Percentiles rank a stretch among this genome's conserved stretches.
These are phyloP conservation scores for Aspidapion aeneum DNA, from an alignment of 2,888 invertebrate genomes.

Conservation along the genomic window DNA sequence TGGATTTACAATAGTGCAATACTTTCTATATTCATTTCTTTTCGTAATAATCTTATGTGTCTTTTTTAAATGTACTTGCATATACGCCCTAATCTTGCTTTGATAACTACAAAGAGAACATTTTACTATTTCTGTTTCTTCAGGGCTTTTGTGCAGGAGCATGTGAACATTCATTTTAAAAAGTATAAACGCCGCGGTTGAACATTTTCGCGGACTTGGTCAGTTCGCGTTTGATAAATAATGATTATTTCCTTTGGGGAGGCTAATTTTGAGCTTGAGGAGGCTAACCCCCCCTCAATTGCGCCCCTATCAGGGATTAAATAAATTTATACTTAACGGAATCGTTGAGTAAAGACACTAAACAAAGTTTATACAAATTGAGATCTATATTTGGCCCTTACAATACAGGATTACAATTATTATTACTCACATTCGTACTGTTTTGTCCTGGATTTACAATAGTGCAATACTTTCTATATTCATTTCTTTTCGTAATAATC, in stretches of 20 bases:
- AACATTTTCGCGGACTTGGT: too few species aligned
- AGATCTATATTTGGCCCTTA: too few species aligned
- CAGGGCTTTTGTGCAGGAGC: background rate
- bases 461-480: background rate
- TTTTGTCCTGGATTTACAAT: background rate
- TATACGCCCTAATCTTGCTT: background rate
- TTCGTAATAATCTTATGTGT: background rate
- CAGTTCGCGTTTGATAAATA: too few species aligned
- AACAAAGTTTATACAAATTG: too few species aligned
- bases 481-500: background rate
- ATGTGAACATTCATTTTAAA: background rate
- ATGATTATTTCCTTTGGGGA: too few species aligned
- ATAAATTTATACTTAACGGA: too few species aligned
- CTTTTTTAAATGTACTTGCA: background rate
- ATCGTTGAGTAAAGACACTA: too few species aligned
- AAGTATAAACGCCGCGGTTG: background rate
- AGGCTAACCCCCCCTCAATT: too few species aligned
- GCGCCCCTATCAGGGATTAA: too few species aligned
- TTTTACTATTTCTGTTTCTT: background rate
- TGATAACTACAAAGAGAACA: background rate
- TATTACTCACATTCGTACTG: too few species aligned
- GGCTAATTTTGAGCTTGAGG: too few species aligned
- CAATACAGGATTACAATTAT: too few species aligned
- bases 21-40: background rate
- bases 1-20: background rate